A percentile compares a stretch with the other conserved stretches of the same genome.
Conservation (phyloP, 2,113 vertebrate species). For the Platichthys flesus region DNA sequence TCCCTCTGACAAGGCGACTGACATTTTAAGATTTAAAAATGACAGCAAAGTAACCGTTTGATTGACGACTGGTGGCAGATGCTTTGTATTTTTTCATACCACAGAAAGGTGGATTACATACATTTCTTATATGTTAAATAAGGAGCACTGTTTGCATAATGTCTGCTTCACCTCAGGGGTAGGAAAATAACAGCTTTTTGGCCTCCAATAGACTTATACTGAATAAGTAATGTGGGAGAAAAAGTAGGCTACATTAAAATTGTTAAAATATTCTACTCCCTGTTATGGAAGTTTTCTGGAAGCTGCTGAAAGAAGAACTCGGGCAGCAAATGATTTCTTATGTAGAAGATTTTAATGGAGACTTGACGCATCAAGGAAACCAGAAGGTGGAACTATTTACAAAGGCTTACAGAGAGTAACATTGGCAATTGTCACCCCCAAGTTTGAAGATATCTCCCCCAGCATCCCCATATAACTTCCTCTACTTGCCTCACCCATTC, state of each 20-base stretch:
- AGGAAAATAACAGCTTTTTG: not conserved
- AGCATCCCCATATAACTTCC: too few species aligned
- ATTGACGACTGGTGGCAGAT: conserved; percentile 24
- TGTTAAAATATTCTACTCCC: not conserved
- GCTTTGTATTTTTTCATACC: conserved; percentile 1
- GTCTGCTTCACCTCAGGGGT: not conserved
- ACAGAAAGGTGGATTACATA: not conserved
- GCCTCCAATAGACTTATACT: not conserved
- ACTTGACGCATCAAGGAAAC: too few species aligned
- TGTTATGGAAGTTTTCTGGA: too few species aligned
- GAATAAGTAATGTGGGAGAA: not conserved
- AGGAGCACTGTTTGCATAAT: not conserved
- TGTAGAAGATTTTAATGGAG: too few species aligned
- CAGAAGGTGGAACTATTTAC: too few species aligned
- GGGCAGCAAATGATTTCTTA: too few species aligned
- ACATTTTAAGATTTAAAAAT: conserved; percentile 40
- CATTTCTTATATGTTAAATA: not conserved
- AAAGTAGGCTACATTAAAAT: not conserved
- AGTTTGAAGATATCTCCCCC: too few species aligned
- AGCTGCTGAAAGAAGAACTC: too few species aligned
- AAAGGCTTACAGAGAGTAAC: too few species aligned
- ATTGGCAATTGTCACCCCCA: too few species aligned
- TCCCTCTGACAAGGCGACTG: conserved; percentile 34
- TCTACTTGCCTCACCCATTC: too few species aligned
- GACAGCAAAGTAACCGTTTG: conserved; percentile 37